Evolutionary conservation across 2,113 vertebrate genomes (phyloP).

Genomic region (Tautogolabrus adspersus): DNA sequence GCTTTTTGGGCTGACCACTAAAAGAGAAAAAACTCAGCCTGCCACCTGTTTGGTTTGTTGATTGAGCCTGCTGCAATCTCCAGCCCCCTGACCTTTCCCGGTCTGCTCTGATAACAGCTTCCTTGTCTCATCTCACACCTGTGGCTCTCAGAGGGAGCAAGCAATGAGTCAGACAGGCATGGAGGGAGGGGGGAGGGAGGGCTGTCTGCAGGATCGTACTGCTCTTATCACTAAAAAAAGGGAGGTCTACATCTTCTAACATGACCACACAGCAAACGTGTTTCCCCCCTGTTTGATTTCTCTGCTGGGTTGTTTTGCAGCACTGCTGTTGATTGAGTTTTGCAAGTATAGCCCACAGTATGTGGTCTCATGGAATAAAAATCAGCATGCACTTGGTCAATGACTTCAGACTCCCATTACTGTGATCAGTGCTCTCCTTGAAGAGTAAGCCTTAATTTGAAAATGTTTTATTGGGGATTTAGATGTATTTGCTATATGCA

Average conservation of each 20-base stretch:
- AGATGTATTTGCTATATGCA: no score
- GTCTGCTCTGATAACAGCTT: slow-evolving; percentile 46
- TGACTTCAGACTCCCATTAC: not conserved
- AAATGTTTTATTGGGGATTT: no score
- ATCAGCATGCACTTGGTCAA: no score
- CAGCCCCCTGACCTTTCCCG: slow-evolving; percentile 42
- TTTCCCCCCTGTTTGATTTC: slow-evolving; percentile 1
- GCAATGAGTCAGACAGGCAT: slow-evolving; percentile 23
- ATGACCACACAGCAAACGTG: slow-evolving; percentile 5
- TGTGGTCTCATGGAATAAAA: no score
- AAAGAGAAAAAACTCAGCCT: slow-evolving; percentile 12
- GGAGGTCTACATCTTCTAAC: slow-evolving; percentile 26
- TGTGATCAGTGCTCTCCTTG: no score
- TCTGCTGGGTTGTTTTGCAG: slow-evolving; percentile 11
- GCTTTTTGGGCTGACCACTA: slow-evolving; percentile 35
- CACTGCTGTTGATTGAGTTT: not conserved
- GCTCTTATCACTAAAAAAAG: slow-evolving; percentile 55
- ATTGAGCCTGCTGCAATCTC: slow-evolving; percentile 24
- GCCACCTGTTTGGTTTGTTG: slow-evolving; percentile 49
- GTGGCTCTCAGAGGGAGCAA: slow-evolving; percentile 34
- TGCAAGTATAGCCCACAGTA: no score
- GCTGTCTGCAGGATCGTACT: slow-evolving; percentile 1
- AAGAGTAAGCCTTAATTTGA: no score
- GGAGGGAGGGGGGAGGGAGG: not conserved
- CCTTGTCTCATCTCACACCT: slow-evolving; percentile 52